Percentiles rank a stretch among this genome's conserved stretches.
Conservation (phyloP, 2,113 vertebrate genomes). For the Bubo blakistoni region DNA sequence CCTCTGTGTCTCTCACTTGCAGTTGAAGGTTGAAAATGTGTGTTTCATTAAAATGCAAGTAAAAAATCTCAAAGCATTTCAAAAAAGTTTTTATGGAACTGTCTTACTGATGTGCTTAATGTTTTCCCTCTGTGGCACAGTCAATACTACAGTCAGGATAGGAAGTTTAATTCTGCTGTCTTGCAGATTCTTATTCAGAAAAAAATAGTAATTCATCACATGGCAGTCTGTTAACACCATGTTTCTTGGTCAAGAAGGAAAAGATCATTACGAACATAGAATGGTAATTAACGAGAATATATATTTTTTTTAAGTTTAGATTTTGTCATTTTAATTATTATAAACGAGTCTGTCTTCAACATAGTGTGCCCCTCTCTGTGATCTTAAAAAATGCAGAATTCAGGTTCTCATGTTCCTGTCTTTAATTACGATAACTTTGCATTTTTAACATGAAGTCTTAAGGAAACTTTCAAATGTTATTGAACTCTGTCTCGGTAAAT, state of each 20-base stretch:
- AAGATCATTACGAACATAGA: neutral
- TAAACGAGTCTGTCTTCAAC: neutral
- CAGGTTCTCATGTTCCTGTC: neutral
- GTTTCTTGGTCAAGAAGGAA: neutral
- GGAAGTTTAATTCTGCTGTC: neutral
- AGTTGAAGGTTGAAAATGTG: neutral
- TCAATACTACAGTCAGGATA: neutral
- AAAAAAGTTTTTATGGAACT: neutral
- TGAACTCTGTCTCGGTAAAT: neutral
- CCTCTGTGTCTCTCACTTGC: neutral
- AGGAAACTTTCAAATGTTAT: neutral
- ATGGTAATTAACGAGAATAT: neutral
- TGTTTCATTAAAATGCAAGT: neutral
- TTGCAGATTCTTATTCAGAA: neutral
- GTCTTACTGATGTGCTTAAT: neutral
- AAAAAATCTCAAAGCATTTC: neutral
- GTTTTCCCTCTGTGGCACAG: neutral
- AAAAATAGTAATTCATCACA: neutral
- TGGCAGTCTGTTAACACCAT: neutral
- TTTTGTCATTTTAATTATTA: neutral
- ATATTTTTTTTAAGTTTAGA: neutral
- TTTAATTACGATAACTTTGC: neutral
- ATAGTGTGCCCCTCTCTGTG: rapidly evolving
- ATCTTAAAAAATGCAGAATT: neutral
- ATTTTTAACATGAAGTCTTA: neutral